Evolutionary conservation across 2,113 vertebrate species (phyloP).

Genomic region (Stictonetta naevosa): DNA sequence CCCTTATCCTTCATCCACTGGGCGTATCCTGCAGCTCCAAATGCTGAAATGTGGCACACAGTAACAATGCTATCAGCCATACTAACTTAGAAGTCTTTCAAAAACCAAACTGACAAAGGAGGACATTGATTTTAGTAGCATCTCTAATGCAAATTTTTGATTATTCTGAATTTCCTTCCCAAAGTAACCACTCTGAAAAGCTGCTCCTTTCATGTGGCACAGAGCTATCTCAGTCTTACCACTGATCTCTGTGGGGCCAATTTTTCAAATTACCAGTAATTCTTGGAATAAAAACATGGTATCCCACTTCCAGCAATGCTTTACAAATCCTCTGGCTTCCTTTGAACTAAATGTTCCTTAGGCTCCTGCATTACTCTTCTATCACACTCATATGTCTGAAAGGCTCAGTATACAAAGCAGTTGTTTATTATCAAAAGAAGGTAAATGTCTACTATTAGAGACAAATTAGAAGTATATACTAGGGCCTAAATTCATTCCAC

Average conservation of each 20-base stretch:
- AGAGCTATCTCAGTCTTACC: neutral
- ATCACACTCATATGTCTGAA: neutral
- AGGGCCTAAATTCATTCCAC: neutral
- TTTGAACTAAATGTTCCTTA: conserved; percentile 6
- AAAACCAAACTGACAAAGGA: neutral
- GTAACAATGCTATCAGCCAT: neutral
- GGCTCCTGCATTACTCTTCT: neutral
- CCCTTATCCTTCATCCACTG: neutral
- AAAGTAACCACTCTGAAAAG: neutral
- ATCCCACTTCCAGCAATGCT: neutral
- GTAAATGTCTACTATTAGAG: neutral
- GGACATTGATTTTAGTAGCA: neutral
- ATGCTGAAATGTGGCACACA: neutral
- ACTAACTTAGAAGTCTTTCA: neutral
- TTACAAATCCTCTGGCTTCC: conserved; percentile 1
- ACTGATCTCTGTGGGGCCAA: neutral
- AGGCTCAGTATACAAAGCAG: neutral
- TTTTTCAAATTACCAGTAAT: conserved; percentile 21
- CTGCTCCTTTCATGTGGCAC: neutral
- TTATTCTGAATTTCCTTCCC: conserved; percentile 31
- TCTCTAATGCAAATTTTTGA: neutral
- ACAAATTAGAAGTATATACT: neutral
- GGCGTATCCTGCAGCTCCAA: neutral
- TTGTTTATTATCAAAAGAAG: neutral
- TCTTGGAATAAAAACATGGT: neutral